These are phyloP conservation scores for Habroteleia sp. DNA, from an alignment of 2,888 invertebrate species.

Conservation along the genomic window DNA sequence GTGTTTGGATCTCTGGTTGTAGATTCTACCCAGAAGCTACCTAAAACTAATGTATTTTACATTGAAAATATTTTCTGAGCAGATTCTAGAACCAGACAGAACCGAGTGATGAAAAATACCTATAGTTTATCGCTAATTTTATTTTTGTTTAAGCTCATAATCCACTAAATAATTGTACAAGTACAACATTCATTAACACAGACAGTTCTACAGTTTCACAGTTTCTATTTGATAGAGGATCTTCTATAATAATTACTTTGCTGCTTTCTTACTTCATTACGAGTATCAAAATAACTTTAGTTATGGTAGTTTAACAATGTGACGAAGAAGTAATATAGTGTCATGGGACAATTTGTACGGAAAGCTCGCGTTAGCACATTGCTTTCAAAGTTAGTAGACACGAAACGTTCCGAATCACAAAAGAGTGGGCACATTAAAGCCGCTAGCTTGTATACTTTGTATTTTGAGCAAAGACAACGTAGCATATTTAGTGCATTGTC, in stretches of 20 bases:
- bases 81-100: too few relatives aligned
- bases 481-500: constrained; percentile 74
- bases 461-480: constrained; percentile 55
- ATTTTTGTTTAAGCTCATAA: too few relatives aligned
- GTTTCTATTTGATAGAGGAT: too few relatives aligned
- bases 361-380: constrained; percentile 21
- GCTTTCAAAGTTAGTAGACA: constrained; percentile 32
- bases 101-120: too few relatives aligned
- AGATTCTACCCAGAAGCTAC: too few relatives aligned
- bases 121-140: too few relatives aligned
- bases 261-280: constrained; percentile 27
- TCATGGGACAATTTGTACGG: constrained; percentile 7
- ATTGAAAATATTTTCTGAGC: too few relatives aligned
- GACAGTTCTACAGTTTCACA: too few relatives aligned
- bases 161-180: too few relatives aligned
- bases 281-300: constrained; percentile 17
- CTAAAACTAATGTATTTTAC: too few relatives aligned
- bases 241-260: constrained; percentile 11
- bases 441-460: constrained; percentile 57
- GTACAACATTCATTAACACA: too few relatives aligned
- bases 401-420: constrained; percentile 35
- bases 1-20: too few relatives aligned
- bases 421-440: constrained; percentile 39
- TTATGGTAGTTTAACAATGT: constrained; percentile 7
- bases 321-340: constrained; percentile 8